Base-by-base conservation (phyloP, 1,140 invertebrate genomes). In the Hypsibius dujardini region DNA sequence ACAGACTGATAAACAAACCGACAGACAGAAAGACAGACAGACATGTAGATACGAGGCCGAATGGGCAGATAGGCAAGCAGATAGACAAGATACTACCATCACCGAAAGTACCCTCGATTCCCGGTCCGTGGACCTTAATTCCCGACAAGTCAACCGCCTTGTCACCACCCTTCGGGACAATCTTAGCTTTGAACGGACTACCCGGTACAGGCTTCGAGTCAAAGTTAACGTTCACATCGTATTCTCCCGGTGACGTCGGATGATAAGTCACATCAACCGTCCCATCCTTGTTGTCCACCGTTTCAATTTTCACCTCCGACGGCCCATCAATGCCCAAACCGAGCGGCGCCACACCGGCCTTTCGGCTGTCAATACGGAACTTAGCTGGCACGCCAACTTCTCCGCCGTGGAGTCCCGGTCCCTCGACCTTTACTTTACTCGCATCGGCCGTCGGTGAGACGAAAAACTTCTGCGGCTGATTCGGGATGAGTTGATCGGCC, bases 291-390 rank as follows among this genome's bases (percentile, higher is more conserved):
- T 90, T 89, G 79, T 91, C 88, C 46, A 86, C 80, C 74, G 88
- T 88, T 75, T 88, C 87, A 72, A 90, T 89, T 1, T 86, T 86
- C 45, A 87, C 86, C 76, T 90, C 88, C 76, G 86, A 87, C 1
- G 89, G 88, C 0, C 89, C 89, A 79, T 90, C 88, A 15, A 90
- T 86, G 0, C 87, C 87, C 1, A 91, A 84, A 3, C 86, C 85
- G 28, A 89, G 78, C 1, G 84, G 85, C 50, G 87, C 87, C 75
- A 87, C 86, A 1, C 87, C 87, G 1, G 87, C 87, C 3, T 85
- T 86, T 46, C 87, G 79, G 0, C 87, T 89, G 76, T 90, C 88
- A 72, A 90, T 88, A 72, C 88, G 83, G 76, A 91, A 91, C 75
- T 88, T 85, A 0, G 87, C 87, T 1, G 87, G 87, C 74, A 83